Evolutionary conservation across 2,113 vertebrate species (phyloP), one percentile per base, ranked within the genome.

Genomic region (Rallus limicola): DNA sequence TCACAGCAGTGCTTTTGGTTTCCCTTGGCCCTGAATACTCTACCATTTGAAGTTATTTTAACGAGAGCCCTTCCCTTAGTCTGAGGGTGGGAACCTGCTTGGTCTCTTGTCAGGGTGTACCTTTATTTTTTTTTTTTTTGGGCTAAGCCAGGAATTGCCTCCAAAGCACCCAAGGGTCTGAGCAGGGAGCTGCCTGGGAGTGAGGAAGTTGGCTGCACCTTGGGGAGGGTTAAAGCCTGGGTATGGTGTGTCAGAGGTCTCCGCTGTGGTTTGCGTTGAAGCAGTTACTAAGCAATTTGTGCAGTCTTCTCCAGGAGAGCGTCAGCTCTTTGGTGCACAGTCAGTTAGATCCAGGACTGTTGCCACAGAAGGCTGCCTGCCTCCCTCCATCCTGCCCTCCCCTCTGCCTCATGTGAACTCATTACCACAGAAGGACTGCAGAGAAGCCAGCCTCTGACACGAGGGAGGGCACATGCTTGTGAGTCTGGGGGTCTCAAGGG

Each of bases 21-120:
- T 94, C 48, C 60, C 44, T 84, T 96, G 95, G 96, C 95, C 65
- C 33, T 13, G 42, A 71, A 25, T n/a, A 91, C 72, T 64, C 76
- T 77, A 23, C 48, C 82, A 75, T 93, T 96, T 79, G 31, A 67
- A 91, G 82, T 82, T 76, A 71, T 89, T 96, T 95, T 92, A 75
- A 89, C 25, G 20, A 84, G 40, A 89, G 52, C 28, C 26, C 26
- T 95, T 87, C 68, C 83, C 34, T 71, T 56, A 44, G 17, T 53
- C 74, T 63, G 59, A 78, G 62, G 44, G 48, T 84, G 34, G 31
- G 58, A 80, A 58, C 92, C 67, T 76, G 58, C 53, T 69, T 33
- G 12, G 16, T 75, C 36, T 82, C 19, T 60, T 65, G 36, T 52
- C 1, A 17, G 48, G 44, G 36, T 52, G n/a, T 64, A 55, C 31